Evolutionary conservation across 2,797 vertebrate genomes (phyloP).

Genomic region (Artibeus jamaicensis): DNA sequence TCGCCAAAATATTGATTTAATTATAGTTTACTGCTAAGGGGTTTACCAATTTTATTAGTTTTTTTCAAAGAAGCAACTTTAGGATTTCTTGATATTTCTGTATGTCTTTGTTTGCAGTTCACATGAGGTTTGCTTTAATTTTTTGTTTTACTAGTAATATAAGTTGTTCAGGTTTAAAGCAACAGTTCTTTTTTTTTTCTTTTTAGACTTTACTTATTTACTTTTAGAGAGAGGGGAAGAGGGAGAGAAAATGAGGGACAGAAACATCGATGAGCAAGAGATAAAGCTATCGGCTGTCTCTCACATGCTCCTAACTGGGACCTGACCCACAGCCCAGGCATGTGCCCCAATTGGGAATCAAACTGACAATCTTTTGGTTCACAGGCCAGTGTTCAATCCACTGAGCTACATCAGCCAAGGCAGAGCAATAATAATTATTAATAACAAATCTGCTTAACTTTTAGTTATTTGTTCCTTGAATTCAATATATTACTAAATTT

Average conservation of each 20-base stretch:
- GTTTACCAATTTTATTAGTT: not conserved
- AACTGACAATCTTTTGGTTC: not conserved
- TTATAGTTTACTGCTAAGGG: not conserved
- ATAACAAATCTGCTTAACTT: not conserved
- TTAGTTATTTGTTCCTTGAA: not conserved
- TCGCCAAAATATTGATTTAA: no score
- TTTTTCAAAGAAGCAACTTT: not conserved
- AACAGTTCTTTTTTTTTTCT: not conserved
- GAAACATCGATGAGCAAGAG: no score
- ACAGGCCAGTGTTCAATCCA: not conserved
- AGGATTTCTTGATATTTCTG: not conserved
- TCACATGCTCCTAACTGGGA: no score
- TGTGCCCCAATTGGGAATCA: not conserved
- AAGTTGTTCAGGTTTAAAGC: not conserved
- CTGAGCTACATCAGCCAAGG: not conserved
- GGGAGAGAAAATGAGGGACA: no score
- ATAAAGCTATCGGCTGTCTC: no score
- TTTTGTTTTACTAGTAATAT: not conserved
- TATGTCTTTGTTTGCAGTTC: not conserved
- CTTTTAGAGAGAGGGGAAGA: no score
- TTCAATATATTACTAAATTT: not conserved
- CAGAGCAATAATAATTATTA: not conserved
- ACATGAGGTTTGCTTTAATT: not conserved
- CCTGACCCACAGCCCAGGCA: no score
- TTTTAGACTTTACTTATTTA: no score